Conservation (phyloP, 2,113 vertebrate genomes). For the Pelecanoides urinatrix region DNA sequence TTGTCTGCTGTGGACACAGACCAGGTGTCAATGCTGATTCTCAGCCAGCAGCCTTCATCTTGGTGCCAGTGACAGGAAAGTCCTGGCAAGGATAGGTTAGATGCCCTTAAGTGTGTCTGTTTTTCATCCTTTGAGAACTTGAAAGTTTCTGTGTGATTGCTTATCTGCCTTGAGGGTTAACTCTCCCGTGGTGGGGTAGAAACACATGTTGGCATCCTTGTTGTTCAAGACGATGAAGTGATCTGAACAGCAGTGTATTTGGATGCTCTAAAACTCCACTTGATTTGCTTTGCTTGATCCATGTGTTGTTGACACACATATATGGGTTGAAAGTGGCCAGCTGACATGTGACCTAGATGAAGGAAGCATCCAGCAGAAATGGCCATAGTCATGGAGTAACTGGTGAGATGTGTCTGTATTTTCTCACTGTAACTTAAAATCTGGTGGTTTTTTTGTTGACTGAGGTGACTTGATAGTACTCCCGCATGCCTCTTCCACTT, state of each 20-base stretch:
- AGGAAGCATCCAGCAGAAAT: background rate
- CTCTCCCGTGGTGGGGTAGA: background rate
- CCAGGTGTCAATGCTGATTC: background rate
- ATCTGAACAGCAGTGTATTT: background rate
- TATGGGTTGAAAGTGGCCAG: background rate
- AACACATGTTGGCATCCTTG: background rate
- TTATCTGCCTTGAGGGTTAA: background rate
- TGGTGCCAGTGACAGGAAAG: background rate
- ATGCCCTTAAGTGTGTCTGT: background rate
- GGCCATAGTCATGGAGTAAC: background rate
- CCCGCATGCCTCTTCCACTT: background rate
- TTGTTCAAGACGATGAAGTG: background rate
- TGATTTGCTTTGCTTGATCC: background rate
- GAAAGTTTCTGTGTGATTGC: background rate
- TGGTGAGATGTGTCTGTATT: background rate
- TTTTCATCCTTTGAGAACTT: background rate
- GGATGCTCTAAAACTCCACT: background rate
- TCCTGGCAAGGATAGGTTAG: background rate
- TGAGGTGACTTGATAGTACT: background rate
- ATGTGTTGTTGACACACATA: background rate
- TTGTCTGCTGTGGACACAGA: background rate
- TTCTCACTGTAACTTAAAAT: background rate
- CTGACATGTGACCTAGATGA: background rate
- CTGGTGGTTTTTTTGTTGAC: background rate
- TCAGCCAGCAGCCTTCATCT: background rate